Evolutionary conservation across 2,797 vertebrate species (phyloP).

Genomic region (Chloroceryle amazona): DNA sequence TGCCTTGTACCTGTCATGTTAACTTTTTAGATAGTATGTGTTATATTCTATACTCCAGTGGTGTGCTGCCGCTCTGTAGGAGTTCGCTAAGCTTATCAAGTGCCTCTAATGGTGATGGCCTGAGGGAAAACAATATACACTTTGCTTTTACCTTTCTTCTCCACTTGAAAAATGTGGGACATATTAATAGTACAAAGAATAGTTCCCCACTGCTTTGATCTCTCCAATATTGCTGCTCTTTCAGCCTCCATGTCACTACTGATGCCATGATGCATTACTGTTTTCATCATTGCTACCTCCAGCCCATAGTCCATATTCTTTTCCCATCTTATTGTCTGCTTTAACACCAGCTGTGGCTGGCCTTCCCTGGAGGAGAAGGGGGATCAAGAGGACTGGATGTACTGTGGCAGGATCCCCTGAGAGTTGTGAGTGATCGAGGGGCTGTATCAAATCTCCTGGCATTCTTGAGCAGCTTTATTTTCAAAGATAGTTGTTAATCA

Average conservation of each 20-base stretch:
- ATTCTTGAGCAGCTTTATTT: conserved; percentile 6
- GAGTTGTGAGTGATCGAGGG: background rate
- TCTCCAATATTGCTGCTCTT: conserved; percentile 55
- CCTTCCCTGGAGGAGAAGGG: background rate
- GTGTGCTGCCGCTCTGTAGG: background rate
- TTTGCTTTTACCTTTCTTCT: conserved; percentile 67
- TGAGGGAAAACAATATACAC: conserved; percentile 65
- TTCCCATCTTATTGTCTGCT: background rate
- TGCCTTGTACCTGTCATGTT: conserved; percentile 75
- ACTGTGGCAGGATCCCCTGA: background rate
- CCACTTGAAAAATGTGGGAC: conserved; percentile 68
- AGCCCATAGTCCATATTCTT: background rate
- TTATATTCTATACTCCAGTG: conserved; percentile 44
- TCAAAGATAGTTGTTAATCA: conserved; percentile 13
- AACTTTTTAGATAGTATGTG: conserved; percentile 57
- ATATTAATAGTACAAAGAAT: conserved; percentile 67
- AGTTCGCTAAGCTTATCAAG: conserved; percentile 56
- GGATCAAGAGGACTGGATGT: background rate
- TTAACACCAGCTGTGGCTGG: background rate
- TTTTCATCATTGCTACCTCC: conserved; percentile 26
- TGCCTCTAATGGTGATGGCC: conserved; percentile 70
- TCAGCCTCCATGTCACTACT: conserved; percentile 37
- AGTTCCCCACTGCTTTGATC: conserved; percentile 73
- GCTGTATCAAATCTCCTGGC: background rate
- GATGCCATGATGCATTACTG: conserved; percentile 50